Evolutionary conservation across 2,113 vertebrate species (phyloP).

Genomic region (Brevimyrus niger): DNA sequence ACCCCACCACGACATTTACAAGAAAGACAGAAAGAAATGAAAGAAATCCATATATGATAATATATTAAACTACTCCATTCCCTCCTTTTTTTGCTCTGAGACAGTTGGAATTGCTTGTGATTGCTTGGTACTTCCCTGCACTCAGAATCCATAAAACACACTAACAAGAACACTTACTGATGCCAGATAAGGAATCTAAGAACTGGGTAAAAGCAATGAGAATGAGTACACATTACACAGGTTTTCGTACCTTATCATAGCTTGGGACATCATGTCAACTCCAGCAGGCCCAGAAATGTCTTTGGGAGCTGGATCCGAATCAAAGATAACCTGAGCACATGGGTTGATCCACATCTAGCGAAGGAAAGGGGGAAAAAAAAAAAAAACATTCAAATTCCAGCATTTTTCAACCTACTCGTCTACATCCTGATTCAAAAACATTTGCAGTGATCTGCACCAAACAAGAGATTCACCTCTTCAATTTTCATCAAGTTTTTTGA

Average conservation of each 20-base stretch:
- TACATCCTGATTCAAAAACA: neutral
- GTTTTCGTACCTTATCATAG: slow-evolving; percentile 78
- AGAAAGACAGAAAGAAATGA: too few relatives aligned
- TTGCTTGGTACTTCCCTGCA: neutral
- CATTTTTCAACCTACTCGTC: neutral
- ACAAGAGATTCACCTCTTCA: neutral
- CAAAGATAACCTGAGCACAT: slow-evolving; percentile 91
- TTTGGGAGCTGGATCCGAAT: slow-evolving; percentile 88
- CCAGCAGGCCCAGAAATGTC: slow-evolving; percentile 68
- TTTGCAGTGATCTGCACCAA: neutral
- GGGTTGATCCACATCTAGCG: slow-evolving; percentile 93
- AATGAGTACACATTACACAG: neutral
- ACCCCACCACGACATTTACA: neutral
- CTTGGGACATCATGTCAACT: slow-evolving; percentile 92
- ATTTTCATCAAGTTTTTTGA: neutral
- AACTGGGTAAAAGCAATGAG: neutral
- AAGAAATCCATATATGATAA: neutral
- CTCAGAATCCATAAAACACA: neutral
- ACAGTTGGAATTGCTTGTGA: neutral
- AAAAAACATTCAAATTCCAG: neutral
- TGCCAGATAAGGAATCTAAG: neutral
- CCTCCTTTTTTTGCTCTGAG: neutral
- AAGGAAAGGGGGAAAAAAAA: neutral
- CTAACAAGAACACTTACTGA: neutral
- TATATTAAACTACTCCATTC: neutral